phyloP scores from a whole-genome alignment of 2,888 invertebrate species.

The Drosophila picticornis region DNA sequence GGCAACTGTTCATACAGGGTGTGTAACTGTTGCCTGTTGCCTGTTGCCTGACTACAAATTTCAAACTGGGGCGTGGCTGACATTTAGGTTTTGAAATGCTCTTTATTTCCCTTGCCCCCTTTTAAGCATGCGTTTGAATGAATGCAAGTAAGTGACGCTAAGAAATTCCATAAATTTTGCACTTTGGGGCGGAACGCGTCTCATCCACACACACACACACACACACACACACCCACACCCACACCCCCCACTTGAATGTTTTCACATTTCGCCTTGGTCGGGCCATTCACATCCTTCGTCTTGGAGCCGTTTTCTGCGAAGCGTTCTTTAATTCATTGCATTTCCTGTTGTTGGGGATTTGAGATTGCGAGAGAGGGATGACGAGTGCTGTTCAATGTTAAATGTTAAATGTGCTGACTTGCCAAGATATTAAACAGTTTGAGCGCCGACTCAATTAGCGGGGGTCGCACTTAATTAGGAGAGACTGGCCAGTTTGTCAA shows the following conservation, averaged over 20 bases:
- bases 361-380: neutral
- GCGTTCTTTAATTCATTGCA: constrained; percentile 62
- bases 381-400: neutral
- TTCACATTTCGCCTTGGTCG: constrained; percentile 50
- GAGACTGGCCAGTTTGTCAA: constrained; percentile 41
- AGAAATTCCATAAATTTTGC: constrained; percentile 34
- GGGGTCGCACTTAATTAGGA: constrained; percentile 15
- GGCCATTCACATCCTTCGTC: constrained; percentile 21
- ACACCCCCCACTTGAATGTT: constrained; percentile 34
- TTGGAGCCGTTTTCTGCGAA: constrained; percentile 19
- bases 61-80: constrained; percentile 55
- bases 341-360: constrained; percentile 45
- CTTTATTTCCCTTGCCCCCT: neutral
- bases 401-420: constrained; percentile 9
- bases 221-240: neutral
- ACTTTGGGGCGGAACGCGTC: constrained; percentile 35
- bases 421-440: constrained; percentile 37
- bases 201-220: neutral
- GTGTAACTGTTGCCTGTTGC: constrained; percentile 35
- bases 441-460: constrained; percentile 42
- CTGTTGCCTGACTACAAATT: constrained; percentile 7
- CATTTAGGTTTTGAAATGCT: constrained; percentile 60
- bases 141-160: constrained; percentile 20
- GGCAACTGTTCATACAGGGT: constrained; percentile 35
- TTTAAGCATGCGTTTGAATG: constrained; percentile 37